Base-by-base conservation (phyloP, 1,140 invertebrate species). In the Thalassaphorura encarpata region DNA sequence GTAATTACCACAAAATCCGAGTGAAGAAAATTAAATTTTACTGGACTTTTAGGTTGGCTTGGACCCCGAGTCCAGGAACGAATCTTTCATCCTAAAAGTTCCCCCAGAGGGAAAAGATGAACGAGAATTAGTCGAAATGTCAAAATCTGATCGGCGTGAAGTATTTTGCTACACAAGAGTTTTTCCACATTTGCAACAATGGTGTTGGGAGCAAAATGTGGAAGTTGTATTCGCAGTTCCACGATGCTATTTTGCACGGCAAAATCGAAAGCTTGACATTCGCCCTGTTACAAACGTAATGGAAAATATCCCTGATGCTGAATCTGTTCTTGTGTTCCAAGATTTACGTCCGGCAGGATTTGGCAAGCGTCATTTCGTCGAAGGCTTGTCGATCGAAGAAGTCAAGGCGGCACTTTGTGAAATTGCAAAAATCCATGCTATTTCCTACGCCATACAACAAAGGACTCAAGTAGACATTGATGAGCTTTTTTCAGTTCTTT, bases 401-500 rank as follows among this genome's bases (percentile, higher is more conserved):
- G 76, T 78, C 1, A 71, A 73, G 54, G 75, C 82, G 0, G 84
- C 84, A 0, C 69, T 87, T 1, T 75, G 75, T 36, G 79, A 83
- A 0, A 79, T 85, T 2, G 83, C 83, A 0, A 70, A 77, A 56
- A 71, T 87, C 0, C 85, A 87, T 67, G 83, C 82, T 0, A 70
- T 84, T 0, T 83, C 83, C 16, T 62, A 52, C 52, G 26, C 36
- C 4, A 54, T 59, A 36, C 18, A 52, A 28, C 26, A 58, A 42
- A 43, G 23, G 2, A 24, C 31, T 19, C 8, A 43, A 43, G 41
- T 36, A 11, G 33, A n/a, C 33, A n/a, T 11, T 11, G 33, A 36
- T n/a, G n/a, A 11, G 33, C 33, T 36, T 36, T n/a, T 11, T 36
- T 36, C 33, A 11, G 23, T 8, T 23, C 13, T 46, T 26, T 24